Evolutionary conservation across 2,113 vertebrate genomes (phyloP).

Genomic region (Brienomyrus brachyistius): DNA sequence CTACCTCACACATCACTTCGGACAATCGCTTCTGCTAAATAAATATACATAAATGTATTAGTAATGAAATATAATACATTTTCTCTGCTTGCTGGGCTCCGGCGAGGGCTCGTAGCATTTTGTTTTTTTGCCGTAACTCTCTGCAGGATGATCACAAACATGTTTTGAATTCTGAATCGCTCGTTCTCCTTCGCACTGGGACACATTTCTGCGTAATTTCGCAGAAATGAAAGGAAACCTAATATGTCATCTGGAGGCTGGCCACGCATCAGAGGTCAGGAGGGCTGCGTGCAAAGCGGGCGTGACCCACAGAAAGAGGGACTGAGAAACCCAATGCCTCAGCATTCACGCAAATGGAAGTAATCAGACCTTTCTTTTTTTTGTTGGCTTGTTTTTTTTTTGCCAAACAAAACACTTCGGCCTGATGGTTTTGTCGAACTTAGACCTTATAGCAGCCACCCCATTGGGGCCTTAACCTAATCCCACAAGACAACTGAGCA

Average conservation of each 20-base stretch:
- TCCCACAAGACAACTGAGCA: background rate
- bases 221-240: slow-evolving; percentile 6
- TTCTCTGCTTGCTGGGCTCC: background rate
- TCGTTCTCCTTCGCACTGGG: too few relatives aligned
- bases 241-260: background rate
- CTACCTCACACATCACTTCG: background rate
- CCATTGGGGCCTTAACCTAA: background rate
- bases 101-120: too few relatives aligned
- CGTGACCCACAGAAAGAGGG: background rate
- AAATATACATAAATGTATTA: background rate
- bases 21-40: background rate
- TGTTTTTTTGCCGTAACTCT: background rate
- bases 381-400: slow-evolving; percentile 26
- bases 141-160: background rate
- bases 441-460: background rate
- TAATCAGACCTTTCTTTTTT: slow-evolving; percentile 14
- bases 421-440: background rate
- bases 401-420: slow-evolving; percentile 1
- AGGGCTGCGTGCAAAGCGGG: background rate
- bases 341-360: slow-evolving; percentile 31
- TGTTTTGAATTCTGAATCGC: background rate
- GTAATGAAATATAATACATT: background rate
- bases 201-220: background rate
- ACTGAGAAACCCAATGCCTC: background rate
- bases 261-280: too few relatives aligned